Percentiles rank a stretch among this genome's conserved stretches.
These are phyloP conservation scores for Graptemys geographica DNA, from an alignment of 2,797 vertebrate genomes.

Conservation along the genomic window DNA sequence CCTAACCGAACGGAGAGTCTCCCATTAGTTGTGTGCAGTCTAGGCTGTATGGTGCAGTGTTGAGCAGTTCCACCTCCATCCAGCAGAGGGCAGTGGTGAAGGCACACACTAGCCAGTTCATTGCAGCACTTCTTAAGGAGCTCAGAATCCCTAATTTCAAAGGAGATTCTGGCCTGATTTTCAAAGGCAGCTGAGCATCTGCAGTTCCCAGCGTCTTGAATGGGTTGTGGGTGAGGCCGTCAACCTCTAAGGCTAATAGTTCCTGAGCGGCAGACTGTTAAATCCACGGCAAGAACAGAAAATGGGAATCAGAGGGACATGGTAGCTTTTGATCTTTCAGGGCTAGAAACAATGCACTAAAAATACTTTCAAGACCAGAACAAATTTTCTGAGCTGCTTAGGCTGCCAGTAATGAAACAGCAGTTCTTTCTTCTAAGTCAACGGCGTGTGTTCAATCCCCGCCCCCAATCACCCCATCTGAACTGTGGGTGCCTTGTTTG, in stretches of 20 bases:
- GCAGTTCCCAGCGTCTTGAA: neutral
- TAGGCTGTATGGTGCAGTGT: neutral
- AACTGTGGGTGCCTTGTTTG: neutral
- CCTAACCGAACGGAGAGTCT: neutral
- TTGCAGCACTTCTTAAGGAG: neutral
- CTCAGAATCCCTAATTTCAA: neutral
- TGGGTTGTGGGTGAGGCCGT: rapidly evolving
- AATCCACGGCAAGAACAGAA: neutral
- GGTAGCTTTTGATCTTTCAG: rapidly evolving
- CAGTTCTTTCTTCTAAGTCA: rapidly evolving
- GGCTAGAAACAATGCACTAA: neutral
- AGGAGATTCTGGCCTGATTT: neutral
- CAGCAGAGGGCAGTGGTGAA: neutral
- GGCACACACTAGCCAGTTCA: neutral
- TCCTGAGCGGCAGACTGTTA: neutral
- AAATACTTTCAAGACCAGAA: rapidly evolving
- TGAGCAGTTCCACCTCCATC: neutral
- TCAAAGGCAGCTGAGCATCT: neutral
- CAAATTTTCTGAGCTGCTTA: neutral
- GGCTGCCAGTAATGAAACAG: neutral
- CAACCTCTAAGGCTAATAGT: neutral
- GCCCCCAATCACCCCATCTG: neutral
- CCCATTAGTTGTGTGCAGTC: neutral
- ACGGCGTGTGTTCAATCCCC: neutral
- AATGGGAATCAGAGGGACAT: neutral